These are phyloP conservation scores for Agrochola lychnidis DNA, from an alignment of 2,888 invertebrate species.

Conservation along the genomic window DNA sequence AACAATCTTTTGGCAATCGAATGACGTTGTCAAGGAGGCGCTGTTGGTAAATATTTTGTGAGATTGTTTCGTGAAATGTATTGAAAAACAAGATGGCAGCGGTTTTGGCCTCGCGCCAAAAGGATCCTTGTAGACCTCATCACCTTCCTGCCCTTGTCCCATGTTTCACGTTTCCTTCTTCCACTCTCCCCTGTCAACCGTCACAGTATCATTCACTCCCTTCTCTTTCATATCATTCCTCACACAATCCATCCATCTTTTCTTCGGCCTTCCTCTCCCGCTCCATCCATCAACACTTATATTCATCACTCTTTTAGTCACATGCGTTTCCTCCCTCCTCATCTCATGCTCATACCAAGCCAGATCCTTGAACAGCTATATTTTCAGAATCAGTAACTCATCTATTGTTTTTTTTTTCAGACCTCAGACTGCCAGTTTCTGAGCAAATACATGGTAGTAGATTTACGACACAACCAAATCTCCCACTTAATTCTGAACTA, in stretches of 20 bases:
- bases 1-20: no score
- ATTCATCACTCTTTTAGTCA: not conserved
- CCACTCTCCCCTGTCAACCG: not conserved
- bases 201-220: not conserved
- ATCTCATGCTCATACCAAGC: not conserved
- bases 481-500: constrained; percentile 17
- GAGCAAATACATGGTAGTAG: constrained; percentile 19
- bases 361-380: not conserved
- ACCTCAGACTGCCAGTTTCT: constrained; percentile 32
- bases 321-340: not conserved
- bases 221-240: not conserved
- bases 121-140: not conserved
- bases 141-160: not conserved
- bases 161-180: not conserved
- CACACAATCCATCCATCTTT: not conserved
- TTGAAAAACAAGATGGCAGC: no score
- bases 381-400: not conserved
- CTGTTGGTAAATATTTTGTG: no score
- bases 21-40: no score
- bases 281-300: not conserved
- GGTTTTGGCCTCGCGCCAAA: not conserved
- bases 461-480: constrained; percentile 73
- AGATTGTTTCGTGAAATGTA: no score
- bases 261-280: not conserved
- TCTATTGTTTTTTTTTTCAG: constrained; percentile 42